Base-by-base conservation (phyloP, 1,140 invertebrate species). In the Drosophila guanche region DNA sequence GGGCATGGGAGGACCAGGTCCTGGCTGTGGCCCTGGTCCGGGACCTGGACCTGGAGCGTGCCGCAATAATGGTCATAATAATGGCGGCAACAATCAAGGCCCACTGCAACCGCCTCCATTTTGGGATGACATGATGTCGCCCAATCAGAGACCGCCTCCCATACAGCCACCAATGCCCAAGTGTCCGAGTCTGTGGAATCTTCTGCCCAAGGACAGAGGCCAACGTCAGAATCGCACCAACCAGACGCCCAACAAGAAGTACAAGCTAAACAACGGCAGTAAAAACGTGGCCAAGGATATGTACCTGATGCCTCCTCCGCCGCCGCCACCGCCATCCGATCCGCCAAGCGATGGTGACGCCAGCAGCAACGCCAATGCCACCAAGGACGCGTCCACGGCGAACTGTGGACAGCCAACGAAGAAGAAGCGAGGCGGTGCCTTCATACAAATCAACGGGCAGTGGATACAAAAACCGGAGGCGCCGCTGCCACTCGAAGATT, bases 121-220 rank as follows among this genome's bases (percentile, higher is more conserved):
- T 41, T 88, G 83, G 83, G 83, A 89, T 37, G 83, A 88, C 29
- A 83, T 88, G 84, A 89, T 89, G 79, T 76, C 84, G 27, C 83
- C 83, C 1, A 63, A 60, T 10, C 75, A 59, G 23, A 60, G 63
- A 0, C 62, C 75, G 0, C 83, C 84, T 10, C 83, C 83, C 7
- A 88, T 88, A 4, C 83, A 88, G 25, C 84, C 84, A 1, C 83
- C 83, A 5, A 79, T 88, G 84, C 83, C 83, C 3, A 86, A 86
- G 48, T 86, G 81, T n/a, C 81, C 81, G 0, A 86, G 74, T 8
- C 33, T 77, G 8, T 86, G 81, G 81, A 86, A 86, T 61, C 51
- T 86, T 6, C 69, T 86, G 14, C 81, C 81, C 16, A 86, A 78
- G 45, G 81, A 85, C 1, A 72, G 63, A 12, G 40, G 33, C 3